These are phyloP conservation scores for Papilio dardanus DNA, from an alignment of 1,140 invertebrate genomes.

Conservation along the genomic window DNA sequence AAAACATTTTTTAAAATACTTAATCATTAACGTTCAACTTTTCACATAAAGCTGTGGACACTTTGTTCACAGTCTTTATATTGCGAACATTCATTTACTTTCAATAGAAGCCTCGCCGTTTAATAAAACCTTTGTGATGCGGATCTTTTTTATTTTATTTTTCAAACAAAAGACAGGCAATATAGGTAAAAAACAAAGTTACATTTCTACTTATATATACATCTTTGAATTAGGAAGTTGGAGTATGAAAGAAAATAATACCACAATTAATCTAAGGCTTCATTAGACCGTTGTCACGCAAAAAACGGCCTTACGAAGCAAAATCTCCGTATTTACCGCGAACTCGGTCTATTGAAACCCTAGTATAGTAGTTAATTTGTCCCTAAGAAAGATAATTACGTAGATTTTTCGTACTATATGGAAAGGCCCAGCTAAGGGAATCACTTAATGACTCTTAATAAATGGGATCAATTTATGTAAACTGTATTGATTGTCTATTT, in stretches of 20 bases:
- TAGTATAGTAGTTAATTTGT: too few species aligned
- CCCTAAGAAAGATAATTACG: too few species aligned
- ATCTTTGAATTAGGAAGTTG: not conserved
- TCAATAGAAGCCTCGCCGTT: not conserved
- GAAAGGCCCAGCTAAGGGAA: too few species aligned
- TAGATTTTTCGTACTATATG: too few species aligned
- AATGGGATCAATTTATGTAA: not conserved
- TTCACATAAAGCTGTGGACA: conserved; percentile 20
- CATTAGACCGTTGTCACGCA: too few species aligned
- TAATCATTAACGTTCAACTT: conserved; percentile 15
- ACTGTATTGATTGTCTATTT: not conserved
- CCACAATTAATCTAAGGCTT: too few species aligned
- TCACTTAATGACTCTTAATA: too few species aligned
- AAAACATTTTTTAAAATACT: not conserved
- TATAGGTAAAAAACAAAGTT: not conserved
- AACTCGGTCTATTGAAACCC: too few species aligned
- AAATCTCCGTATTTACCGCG: too few species aligned
- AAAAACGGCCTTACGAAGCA: too few species aligned
- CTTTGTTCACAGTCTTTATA: not conserved
- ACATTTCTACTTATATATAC: not conserved
- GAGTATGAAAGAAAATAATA: too few species aligned
- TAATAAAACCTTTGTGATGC: conserved; percentile 17
- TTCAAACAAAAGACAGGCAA: not conserved
- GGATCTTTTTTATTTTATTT: not conserved
- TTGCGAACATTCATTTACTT: conserved; percentile 19